Percentiles rank a stretch among this genome's conserved stretches.
These are phyloP conservation scores for Bradypodion ventrale DNA, from an alignment of 2,797 vertebrate genomes.

Conservation along the genomic window DNA sequence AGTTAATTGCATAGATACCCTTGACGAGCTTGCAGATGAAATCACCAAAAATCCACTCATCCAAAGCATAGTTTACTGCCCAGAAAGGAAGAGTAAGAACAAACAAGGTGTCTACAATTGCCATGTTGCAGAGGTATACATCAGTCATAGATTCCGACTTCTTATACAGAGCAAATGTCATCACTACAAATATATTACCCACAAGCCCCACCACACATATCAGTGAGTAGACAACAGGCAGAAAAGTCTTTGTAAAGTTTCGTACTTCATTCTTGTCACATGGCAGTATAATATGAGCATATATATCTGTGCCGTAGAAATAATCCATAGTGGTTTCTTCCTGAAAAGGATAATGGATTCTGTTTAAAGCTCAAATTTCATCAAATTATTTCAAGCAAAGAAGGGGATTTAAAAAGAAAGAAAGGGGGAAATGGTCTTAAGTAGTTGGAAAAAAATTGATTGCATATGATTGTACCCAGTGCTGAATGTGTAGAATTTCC, in stretches of 20 bases:
- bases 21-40: slow-evolving; percentile 83
- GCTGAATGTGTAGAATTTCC: neutral
- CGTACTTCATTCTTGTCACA: slow-evolving; percentile 69
- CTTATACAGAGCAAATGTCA: slow-evolving; percentile 89
- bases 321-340: slow-evolving; percentile 21
- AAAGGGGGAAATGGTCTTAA: neutral
- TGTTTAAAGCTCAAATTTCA: slow-evolving; percentile 27
- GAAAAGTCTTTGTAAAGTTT: slow-evolving; percentile 67
- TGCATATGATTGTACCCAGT: neutral
- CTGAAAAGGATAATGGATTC: slow-evolving; percentile 45
- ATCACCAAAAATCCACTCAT: slow-evolving; percentile 79
- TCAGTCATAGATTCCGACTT: slow-evolving; percentile 89
- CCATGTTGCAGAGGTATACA: slow-evolving; percentile 89
- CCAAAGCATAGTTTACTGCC: slow-evolving; percentile 68
- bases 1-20: slow-evolving; percentile 87
- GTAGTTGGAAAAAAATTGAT: neutral
- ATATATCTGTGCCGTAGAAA: neutral
- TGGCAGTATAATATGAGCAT: neutral
- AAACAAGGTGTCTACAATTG: slow-evolving; percentile 88
- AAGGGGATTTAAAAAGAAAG: too few species aligned
- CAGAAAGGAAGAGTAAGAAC: slow-evolving; percentile 87
- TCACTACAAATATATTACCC: slow-evolving; percentile 87
- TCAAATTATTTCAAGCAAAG: neutral
- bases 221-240: slow-evolving; percentile 75
- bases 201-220: slow-evolving; percentile 84